phyloP scores from a whole-genome alignment of 2,113 vertebrate species.

The Corvus moneduloides region DNA sequence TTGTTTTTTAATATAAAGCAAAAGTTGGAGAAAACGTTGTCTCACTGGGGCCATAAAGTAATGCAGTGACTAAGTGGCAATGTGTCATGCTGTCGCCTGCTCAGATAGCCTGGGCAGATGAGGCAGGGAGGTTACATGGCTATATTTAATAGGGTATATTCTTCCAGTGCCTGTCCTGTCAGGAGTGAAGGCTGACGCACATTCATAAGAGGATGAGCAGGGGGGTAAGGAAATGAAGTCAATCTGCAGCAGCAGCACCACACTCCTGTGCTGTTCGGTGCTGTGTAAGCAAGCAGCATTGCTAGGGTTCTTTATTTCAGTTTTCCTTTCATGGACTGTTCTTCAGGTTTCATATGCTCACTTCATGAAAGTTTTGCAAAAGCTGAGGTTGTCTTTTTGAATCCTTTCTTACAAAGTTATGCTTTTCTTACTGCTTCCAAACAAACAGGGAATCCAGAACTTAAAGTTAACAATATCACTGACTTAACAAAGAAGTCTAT shows the following conservation, averaged over 20 bases:
- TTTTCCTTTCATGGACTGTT: background rate
- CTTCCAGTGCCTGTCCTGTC: background rate
- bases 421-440: background rate
- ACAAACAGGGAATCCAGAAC: constrained; percentile 67
- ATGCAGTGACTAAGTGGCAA: background rate
- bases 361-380: background rate
- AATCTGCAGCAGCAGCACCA: background rate
- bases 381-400: background rate
- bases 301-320: background rate
- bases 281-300: background rate
- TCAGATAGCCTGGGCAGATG: background rate
- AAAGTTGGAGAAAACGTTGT: background rate
- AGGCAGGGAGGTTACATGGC: background rate
- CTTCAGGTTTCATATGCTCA: background rate
- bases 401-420: background rate
- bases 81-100: background rate
- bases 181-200: background rate
- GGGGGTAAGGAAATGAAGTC: background rate
- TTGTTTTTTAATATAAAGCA: background rate
- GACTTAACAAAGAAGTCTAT: constrained; percentile 71
- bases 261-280: background rate
- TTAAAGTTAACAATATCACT: constrained; percentile 78
- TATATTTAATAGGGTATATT: background rate
- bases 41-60: background rate
- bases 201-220: background rate